Evolutionary conservation across 2,888 invertebrate genomes (phyloP), one percentile per base, ranked within the genome.

Genomic region (Lacanobia wlatinum): DNA sequence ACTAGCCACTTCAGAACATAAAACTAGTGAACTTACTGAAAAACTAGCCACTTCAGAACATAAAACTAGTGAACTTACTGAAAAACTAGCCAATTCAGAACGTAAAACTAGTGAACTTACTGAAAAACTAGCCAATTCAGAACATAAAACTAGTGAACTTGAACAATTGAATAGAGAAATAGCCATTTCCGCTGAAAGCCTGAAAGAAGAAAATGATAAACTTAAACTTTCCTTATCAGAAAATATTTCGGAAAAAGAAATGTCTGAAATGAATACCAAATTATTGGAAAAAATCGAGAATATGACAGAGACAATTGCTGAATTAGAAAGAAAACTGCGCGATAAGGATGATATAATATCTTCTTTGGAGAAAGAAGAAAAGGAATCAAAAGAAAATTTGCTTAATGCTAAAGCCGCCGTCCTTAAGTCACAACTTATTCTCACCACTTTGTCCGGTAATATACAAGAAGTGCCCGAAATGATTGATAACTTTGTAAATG

Each of bases 391-490:
- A 67, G 84, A 90, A 76, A 80, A 89, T 79, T 70, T 93, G 63
- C 59, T 76, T 16, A 87, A 86, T 80, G 90, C 89, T 34, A 92
- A 91, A 80, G 74, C 83, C 34, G 80, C 86, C 10, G 69, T 92
- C 55, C 66, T 64, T 21, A 91, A 90, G 83, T 61, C 92, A 60
- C 87, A 91, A 76, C 81, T 84, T 60, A 88, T 93, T 68, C 83
- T 92, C 18, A 61, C 70, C 5, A 84, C 88, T 70, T 78, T 93
- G 70, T 87, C 91, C 23, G 89, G 89, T 40, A 88, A 91, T 63
- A 85, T 88, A 59, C 83, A 84, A 75, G 89, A 90, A 78, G 82
- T 91, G 46, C 91, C 91, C 28, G 84, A 89, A 61, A 70, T 88
- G 43, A 84, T 90, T 50, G 90, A 91, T 21, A 89, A 89, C 83